Conservation (phyloP, 2,888 invertebrate species). For the Hypsopygia costalis region DNA sequence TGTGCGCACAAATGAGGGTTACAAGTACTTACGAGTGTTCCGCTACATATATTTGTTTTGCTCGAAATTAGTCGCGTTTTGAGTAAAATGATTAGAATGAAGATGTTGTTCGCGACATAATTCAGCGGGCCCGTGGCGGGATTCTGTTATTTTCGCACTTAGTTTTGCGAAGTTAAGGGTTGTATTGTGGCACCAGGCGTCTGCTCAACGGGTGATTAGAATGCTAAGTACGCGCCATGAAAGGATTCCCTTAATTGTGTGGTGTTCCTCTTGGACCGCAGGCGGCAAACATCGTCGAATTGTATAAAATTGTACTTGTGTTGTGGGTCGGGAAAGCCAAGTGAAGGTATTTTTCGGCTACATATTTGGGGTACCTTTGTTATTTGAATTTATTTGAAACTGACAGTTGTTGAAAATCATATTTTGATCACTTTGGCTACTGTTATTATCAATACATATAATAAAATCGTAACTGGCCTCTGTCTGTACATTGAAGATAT, state of each 20-base stretch:
- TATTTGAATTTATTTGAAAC: too few relatives aligned
- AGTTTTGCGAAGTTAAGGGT: conserved; percentile 65
- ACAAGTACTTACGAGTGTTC: conserved; percentile 57
- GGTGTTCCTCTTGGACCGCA: conserved; percentile 16
- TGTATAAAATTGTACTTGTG: conserved; percentile 12
- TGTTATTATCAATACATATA: too few relatives aligned
- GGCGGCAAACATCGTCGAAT: background rate
- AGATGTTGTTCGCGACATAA: conserved; percentile 52
- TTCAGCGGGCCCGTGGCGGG: conserved; percentile 38
- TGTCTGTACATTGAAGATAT: too few relatives aligned
- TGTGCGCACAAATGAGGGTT: conserved; percentile 53
- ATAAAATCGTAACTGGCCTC: too few relatives aligned
- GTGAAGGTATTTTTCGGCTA: too few relatives aligned
- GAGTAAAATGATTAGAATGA: conserved; percentile 33
- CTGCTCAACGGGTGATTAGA: conserved; percentile 64
- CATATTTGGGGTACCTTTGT: too few relatives aligned
- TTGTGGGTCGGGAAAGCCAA: too few relatives aligned
- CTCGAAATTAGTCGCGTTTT: background rate
- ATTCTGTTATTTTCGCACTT: conserved; percentile 67
- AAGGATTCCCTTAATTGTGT: conserved; percentile 70
- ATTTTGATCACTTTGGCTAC: too few relatives aligned
- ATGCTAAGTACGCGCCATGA: conserved; percentile 62
- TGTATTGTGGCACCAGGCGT: conserved; percentile 58
- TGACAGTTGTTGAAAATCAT: too few relatives aligned
- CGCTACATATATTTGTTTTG: background rate